Percentiles rank a stretch among this genome's conserved stretches.
Evolutionary conservation across 1,140 invertebrate species (phyloP).

Genomic region (Cheumatopsyche charites): DNA sequence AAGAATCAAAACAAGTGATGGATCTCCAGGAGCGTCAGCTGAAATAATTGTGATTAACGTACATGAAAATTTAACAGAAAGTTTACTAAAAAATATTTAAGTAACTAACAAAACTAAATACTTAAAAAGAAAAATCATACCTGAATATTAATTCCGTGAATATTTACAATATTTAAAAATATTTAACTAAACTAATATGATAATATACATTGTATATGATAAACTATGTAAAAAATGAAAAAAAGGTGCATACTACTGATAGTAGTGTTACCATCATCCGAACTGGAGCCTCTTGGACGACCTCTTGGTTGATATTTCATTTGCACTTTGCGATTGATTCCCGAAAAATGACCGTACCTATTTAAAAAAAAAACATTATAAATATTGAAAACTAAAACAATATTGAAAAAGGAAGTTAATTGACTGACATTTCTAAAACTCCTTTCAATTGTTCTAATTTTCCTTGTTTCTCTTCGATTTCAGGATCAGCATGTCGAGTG

Average conservation of each 20-base stretch:
- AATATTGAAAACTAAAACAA: neutral
- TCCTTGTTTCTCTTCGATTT: slow-evolving; percentile 95
- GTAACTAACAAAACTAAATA: neutral
- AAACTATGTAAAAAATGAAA: slow-evolving; percentile 40
- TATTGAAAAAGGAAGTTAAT: slow-evolving; percentile 21
- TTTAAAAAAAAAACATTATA: slow-evolving; percentile 38
- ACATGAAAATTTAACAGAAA: too few relatives aligned
- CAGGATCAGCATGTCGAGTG: slow-evolving; percentile 80
- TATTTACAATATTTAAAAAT: too few relatives aligned
- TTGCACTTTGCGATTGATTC: slow-evolving; percentile 99
- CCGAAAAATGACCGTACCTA: slow-evolving; percentile 99
- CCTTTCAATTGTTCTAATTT: slow-evolving; percentile 98
- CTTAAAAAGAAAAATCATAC: neutral
- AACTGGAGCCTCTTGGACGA: slow-evolving; percentile 88
- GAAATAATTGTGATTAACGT: too few relatives aligned
- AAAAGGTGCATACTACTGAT: slow-evolving; percentile 48
- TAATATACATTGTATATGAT: neutral
- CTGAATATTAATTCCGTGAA: neutral
- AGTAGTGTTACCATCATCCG: slow-evolving; percentile 85
- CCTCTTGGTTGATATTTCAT: slow-evolving; percentile 99
- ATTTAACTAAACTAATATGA: neutral
- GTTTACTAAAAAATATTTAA: neutral
- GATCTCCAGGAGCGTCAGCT: slow-evolving; percentile 81
- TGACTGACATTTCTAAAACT: slow-evolving; percentile 97
- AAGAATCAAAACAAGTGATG: slow-evolving; percentile 91